phyloP scores from a whole-genome alignment of 1,140 invertebrate genomes.

The Bombus vancouverensis region DNA sequence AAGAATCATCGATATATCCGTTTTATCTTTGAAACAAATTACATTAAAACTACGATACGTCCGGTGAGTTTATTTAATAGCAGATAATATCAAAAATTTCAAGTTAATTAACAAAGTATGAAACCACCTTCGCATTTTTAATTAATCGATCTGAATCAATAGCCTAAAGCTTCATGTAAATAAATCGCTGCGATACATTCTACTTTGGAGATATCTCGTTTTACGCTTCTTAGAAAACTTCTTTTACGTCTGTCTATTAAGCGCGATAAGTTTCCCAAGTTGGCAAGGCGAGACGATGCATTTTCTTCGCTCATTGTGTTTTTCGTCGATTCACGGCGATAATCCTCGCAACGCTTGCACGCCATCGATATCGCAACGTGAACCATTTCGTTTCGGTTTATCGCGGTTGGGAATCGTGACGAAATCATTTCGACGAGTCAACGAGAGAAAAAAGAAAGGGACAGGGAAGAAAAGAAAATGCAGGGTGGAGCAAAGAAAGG shows the following conservation, averaged over 20 bases:
- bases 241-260: no score
- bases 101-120: neutral
- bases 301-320: neutral
- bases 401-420: neutral
- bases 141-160: no score
- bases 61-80: no score
- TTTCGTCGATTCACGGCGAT: conserved; percentile 10
- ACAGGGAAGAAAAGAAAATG: no score
- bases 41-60: neutral
- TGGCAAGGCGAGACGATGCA: neutral
- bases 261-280: conserved; percentile 2
- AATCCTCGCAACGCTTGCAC: neutral
- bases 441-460: neutral
- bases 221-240: neutral
- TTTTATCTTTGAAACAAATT: neutral
- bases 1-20: no score
- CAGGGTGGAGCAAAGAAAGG: neutral
- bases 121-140: no score
- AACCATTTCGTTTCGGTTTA: conserved; percentile 8
- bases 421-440: neutral
- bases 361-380: neutral
- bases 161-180: neutral
- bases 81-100: neutral
- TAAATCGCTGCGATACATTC: neutral
- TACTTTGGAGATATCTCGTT: neutral